Percentiles rank a stretch among this genome's conserved stretches.
phyloP scores from a whole-genome alignment of 92 coral and sea anemone genomes.

The Epizoanthus scotinus region DNA sequence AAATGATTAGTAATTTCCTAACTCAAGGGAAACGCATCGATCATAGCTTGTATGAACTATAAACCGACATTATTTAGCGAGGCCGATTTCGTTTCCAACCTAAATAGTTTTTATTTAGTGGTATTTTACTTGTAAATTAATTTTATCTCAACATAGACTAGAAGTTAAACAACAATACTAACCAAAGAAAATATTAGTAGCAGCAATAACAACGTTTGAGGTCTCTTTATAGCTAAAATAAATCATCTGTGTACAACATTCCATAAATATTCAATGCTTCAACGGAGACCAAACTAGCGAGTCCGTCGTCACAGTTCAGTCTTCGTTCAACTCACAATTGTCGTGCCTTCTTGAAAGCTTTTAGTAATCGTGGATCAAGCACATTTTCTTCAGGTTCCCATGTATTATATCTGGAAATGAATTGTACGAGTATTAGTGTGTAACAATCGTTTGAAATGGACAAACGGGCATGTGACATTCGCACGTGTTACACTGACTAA shows the following conservation, averaged over 20 bases:
- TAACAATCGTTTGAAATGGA: conserved; percentile 18
- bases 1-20: conserved; percentile 34
- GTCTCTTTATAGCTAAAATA: conserved; percentile 33
- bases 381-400: conserved; percentile 99
- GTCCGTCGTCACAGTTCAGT: conserved; percentile 6
- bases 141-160: conserved; percentile 5
- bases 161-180: background rate
- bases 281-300: conserved; percentile 25
- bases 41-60: conserved; percentile 6
- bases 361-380: conserved; percentile 85
- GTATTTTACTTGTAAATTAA: conserved; percentile 21
- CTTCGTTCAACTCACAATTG: conserved; percentile 26
- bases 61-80: conserved; percentile 7
- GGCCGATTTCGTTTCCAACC: conserved; percentile 31
- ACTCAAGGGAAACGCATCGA: conserved; percentile 14
- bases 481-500: conserved; percentile 27
- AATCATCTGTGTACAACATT: conserved; percentile 29
- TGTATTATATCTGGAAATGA: conserved; percentile 79
- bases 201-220: background rate
- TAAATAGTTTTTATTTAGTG: conserved; percentile 32
- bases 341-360: conserved; percentile 74
- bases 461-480: conserved; percentile 4
- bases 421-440: conserved; percentile 20
- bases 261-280: conserved; percentile 47
- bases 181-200: conserved; percentile 4